Base-by-base conservation (phyloP, 2,888 invertebrate species). In the Acronicta alni region DNA sequence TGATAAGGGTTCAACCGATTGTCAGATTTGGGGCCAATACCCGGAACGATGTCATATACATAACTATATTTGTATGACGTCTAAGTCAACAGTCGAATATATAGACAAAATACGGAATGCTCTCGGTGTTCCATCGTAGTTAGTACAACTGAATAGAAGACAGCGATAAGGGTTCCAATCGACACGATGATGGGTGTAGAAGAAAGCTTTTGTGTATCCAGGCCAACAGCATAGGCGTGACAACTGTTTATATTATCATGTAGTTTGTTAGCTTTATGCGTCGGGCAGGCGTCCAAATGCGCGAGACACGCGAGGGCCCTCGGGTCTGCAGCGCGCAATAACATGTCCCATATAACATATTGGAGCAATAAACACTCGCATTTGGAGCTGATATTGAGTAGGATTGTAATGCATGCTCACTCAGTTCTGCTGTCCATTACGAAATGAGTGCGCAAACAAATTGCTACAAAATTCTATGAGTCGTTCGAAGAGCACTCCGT, bases 201-300 rank as follows among this genome's bases (percentile, higher is more conserved):
- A 14, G 2, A 14, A 14, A 32, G 14, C 32, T 32, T 26, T 26
- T 32, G 32, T 32, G 1, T 14, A 14, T 35, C n/a, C 14, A n/a
- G 35, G 6, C 6, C 35, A n/a, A 35, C n/a, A n/a, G 35, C 17
- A 12, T 3, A 8, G 15, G 12, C 15, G 9, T 44, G 43, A 37
- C 20, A 17, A 14, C 18, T 44, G 16, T 41, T 35, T 14, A 14
- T 26, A 55, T 49, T 53, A 30, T 48, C 20, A 35, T 23, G 12
- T 48, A 38, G 57, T 45, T 39, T 17, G 16, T n/a, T 45, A 30
- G 30, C 17, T 30, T 14, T 45, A 17, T 32, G 45, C n/a, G 18
- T 10, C 35, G 53, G 46, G 67, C 72, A 46, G 23, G 39, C 48
- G 45, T 16, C 67, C 60, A 51, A 72, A 26, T 43, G 49, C 35